These are phyloP conservation scores for Ricordea florida DNA, from an alignment of 92 coral and sea anemone species.

Conservation along the genomic window DNA sequence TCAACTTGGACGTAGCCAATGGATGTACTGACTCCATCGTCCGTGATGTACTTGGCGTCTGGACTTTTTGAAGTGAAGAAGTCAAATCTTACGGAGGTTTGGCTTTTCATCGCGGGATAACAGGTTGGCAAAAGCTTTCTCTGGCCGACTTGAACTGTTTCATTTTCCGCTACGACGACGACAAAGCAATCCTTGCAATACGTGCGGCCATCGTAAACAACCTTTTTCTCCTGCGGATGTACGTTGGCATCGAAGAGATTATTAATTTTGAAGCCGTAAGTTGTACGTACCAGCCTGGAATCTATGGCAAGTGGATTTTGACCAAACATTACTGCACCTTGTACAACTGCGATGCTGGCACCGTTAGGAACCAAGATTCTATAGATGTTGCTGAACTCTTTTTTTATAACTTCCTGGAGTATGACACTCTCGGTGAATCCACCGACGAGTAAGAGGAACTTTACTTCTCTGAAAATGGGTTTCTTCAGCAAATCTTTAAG, in stretches of 20 bases:
- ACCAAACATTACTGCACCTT: slow-evolving; percentile 76
- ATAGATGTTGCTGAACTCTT: slow-evolving; percentile 29
- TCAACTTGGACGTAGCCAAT: slow-evolving; percentile 48
- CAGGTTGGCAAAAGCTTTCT: slow-evolving; percentile 37
- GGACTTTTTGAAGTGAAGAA: slow-evolving; percentile 42
- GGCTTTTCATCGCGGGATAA: slow-evolving; percentile 24
- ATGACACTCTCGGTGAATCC: slow-evolving; percentile 66
- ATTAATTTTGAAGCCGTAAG: slow-evolving; percentile 43
- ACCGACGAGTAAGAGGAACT: slow-evolving; percentile 69
- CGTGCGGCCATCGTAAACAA: slow-evolving; percentile 33
- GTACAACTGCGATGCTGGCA: slow-evolving; percentile 54
- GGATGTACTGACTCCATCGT: slow-evolving; percentile 44
- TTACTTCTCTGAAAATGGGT: slow-evolving; percentile 6
- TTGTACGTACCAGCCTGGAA: slow-evolving; percentile 53
- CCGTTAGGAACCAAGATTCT: slow-evolving; percentile 51
- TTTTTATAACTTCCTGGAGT: slow-evolving; percentile 41
- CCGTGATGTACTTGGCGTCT: slow-evolving; percentile 48
- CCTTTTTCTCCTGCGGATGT: slow-evolving; percentile 54
- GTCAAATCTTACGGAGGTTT: slow-evolving; percentile 36
- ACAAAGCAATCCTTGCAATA: slow-evolving; percentile 57
- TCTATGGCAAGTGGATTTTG: slow-evolving; percentile 50
- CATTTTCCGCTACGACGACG: slow-evolving; percentile 51
- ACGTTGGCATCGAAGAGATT: slow-evolving; percentile 25
- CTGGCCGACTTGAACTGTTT: slow-evolving; percentile 47
- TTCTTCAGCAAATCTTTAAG: slow-evolving; percentile 28